phyloP scores from a whole-genome alignment of 2,797 vertebrate species.

The Acrocephalus scirpaceus region DNA sequence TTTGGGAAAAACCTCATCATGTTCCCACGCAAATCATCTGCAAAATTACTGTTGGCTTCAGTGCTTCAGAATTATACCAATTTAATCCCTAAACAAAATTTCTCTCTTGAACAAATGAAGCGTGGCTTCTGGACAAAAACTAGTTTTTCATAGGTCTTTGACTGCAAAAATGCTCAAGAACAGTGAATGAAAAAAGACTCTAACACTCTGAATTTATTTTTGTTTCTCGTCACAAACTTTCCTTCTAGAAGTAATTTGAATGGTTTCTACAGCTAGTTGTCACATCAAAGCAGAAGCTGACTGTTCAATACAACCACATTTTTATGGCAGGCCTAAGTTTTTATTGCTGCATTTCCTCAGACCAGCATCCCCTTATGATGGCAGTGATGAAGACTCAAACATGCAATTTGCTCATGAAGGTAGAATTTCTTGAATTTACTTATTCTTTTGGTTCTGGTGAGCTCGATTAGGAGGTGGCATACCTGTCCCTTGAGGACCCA shows the following conservation, averaged over 20 bases:
- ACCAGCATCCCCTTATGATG: background rate
- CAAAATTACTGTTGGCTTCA: background rate
- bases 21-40: background rate
- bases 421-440: background rate
- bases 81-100: background rate
- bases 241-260: background rate
- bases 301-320: background rate
- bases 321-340: background rate
- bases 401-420: background rate
- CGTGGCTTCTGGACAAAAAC: slow-evolving; percentile 2
- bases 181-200: background rate
- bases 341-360: background rate
- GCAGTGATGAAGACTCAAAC: background rate
- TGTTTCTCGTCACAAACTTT: background rate
- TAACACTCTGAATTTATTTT: background rate
- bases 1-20: background rate
- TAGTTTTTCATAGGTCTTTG: background rate
- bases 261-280: background rate
- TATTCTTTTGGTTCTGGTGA: background rate
- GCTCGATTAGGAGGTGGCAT: background rate
- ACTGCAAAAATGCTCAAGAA: background rate
- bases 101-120: background rate
- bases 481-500: background rate
- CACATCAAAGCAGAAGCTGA: background rate
- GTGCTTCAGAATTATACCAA: background rate